These are phyloP conservation scores for Aotus griseimembra DNA, from an alignment of 2,797 vertebrate genomes.

Conservation along the genomic window DNA sequence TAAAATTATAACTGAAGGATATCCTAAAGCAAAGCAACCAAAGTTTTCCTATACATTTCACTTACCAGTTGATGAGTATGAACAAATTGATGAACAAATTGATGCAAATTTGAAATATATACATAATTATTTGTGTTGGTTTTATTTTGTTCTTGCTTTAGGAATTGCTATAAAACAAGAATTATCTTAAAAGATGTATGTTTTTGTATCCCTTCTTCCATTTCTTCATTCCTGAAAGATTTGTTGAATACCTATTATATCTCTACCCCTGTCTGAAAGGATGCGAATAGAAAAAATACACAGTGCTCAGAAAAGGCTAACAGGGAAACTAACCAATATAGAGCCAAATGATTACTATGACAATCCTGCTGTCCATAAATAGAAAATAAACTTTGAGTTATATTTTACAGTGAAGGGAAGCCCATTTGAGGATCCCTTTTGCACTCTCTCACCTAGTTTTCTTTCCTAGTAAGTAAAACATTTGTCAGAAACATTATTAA, in stretches of 20 bases:
- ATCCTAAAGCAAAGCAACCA: background rate
- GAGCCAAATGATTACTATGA: background rate
- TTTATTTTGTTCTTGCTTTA: background rate
- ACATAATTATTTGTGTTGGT: background rate
- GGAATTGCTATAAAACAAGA: background rate
- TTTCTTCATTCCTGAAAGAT: background rate
- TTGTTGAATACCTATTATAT: background rate
- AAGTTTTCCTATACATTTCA: background rate
- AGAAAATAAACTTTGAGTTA: background rate
- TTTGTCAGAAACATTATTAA: background rate
- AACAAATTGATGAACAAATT: no score
- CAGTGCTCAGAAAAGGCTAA: background rate
- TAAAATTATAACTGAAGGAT: background rate
- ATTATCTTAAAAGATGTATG: background rate
- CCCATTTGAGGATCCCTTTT: background rate
- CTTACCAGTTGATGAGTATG: background rate
- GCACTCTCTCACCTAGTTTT: background rate
- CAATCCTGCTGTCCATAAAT: background rate
- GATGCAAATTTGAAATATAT: background rate
- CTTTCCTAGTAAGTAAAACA: background rate
- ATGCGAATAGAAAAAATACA: background rate
- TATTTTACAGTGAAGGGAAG: background rate
- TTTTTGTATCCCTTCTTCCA: background rate
- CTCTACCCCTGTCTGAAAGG: background rate
- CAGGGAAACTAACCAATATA: background rate